phyloP scores from a whole-genome alignment of 2,113 vertebrate species.

The Hyperopisus bebe region DNA sequence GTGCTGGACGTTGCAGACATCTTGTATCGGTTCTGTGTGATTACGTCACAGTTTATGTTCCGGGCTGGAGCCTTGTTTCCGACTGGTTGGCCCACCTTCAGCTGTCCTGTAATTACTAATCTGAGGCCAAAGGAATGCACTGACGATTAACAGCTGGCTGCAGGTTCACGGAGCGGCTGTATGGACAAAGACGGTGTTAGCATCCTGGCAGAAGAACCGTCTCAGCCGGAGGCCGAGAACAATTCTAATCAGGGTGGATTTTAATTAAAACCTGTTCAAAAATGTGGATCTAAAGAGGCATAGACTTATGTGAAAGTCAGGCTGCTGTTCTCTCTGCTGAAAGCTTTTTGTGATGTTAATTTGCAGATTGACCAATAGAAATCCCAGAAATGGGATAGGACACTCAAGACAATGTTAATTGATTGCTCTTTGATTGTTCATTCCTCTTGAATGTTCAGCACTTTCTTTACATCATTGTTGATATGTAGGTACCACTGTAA shows the following conservation, averaged over 20 bases:
- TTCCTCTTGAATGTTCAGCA: neutral
- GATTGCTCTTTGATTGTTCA: neutral
- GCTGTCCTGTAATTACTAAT: neutral
- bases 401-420: neutral
- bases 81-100: neutral
- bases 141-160: neutral
- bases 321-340: neutral
- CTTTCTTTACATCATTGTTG: neutral
- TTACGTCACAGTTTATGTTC: neutral
- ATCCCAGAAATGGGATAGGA: neutral
- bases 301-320: neutral
- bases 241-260: neutral
- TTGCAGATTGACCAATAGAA: neutral
- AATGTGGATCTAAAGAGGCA: constrained; percentile 9
- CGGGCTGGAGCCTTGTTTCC: neutral
- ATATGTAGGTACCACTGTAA: neutral
- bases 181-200: neutral
- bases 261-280: constrained; percentile 13
- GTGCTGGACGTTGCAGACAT: neutral
- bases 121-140: neutral
- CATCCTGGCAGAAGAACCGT: neutral
- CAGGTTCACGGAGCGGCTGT: neutral
- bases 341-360: neutral
- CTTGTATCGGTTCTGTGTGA: neutral
- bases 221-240: neutral